Percentiles rank a stretch among this genome's conserved stretches.
These are phyloP conservation scores for Tauraco erythrolophus DNA, from an alignment of 2,113 vertebrate genomes.

Conservation along the genomic window DNA sequence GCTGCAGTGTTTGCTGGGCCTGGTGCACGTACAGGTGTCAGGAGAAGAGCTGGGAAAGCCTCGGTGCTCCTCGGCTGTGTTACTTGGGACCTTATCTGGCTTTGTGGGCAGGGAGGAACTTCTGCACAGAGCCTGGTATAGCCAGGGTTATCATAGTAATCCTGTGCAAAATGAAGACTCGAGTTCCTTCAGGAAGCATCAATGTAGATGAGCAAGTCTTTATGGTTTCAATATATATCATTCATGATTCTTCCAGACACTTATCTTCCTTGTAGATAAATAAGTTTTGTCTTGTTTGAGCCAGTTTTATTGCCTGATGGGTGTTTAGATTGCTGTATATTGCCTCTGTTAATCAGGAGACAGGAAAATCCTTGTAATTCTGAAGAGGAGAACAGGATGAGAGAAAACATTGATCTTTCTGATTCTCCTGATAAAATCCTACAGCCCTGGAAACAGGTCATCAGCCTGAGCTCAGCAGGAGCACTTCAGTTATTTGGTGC, in stretches of 20 bases:
- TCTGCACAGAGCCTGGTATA: not conserved
- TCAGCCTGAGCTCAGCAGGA: not conserved
- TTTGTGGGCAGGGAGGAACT: not conserved
- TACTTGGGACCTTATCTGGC: not conserved
- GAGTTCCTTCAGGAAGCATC: not conserved
- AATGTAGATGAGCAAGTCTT: not conserved
- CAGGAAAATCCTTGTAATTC: not conserved
- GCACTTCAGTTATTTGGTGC: not conserved
- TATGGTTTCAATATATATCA: not conserved
- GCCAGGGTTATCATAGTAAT: not conserved
- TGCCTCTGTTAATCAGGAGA: not conserved
- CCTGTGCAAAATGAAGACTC: not conserved
- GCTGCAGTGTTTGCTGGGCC: not conserved
- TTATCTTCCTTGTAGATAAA: not conserved
- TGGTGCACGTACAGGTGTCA: not conserved
- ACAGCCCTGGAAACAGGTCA: not conserved
- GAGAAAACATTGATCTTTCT: not conserved
- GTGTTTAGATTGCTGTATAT: not conserved
- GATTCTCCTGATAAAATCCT: not conserved
- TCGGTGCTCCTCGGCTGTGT: not conserved
- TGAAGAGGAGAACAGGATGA: not conserved
- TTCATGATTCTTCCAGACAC: not conserved
- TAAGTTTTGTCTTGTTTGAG: not conserved
- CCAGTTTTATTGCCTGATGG: not conserved
- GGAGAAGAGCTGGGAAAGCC: not conserved